Base-by-base conservation (phyloP, 2,888 invertebrate species). In the Chydorus sphaericus region DNA sequence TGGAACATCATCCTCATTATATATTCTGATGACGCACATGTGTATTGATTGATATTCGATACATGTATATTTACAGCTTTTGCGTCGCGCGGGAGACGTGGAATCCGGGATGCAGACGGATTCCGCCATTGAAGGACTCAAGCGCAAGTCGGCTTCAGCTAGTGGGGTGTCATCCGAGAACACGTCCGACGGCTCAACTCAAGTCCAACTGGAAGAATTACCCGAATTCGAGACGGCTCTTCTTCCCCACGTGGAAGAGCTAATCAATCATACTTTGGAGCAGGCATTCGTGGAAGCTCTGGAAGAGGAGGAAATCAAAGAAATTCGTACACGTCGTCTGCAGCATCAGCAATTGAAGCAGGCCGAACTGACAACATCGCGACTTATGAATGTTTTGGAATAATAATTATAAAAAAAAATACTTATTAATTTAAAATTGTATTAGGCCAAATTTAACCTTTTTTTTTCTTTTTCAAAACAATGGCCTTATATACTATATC, bases 201-300 rank as follows among this genome's bases (percentile, higher is more conserved):
- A 94, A 74, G 90, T 94, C 61, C 79, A 81, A 64, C 86, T 89
- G 2, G 91, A 89, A 56, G 93, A 94, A 68, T 86, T 94, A 57
- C 92, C 90, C 73, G 86, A 93, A 73, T 94, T 90, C 73, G 91
- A 93, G 70, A 73, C 81, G 66, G 92, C 93, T 71, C 90, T 92
- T 55, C 82, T 85, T 68, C 90, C 92, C 2, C 82, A 93, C 61
- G 75, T 93, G 60, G 91, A 93, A 70, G 83, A 85, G 52, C 74
- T 94, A 59, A 85, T 93, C 48, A 90, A 90, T 54, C 87, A 88
- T 70, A 87, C 89, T 59, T 76, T 90, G 58, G 89, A 93, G 69
- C 90, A 91, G 73, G 82, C 90, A 49, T 73, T 93, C 63, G 77
- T 85, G 14, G 93, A 94, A 70, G 88, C 90, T 36, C 78, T 91